A percentile compares a stretch with the other conserved stretches of the same genome.
phyloP scores from a whole-genome alignment of 2,113 vertebrate genomes.

The Arizona elegans region DNA sequence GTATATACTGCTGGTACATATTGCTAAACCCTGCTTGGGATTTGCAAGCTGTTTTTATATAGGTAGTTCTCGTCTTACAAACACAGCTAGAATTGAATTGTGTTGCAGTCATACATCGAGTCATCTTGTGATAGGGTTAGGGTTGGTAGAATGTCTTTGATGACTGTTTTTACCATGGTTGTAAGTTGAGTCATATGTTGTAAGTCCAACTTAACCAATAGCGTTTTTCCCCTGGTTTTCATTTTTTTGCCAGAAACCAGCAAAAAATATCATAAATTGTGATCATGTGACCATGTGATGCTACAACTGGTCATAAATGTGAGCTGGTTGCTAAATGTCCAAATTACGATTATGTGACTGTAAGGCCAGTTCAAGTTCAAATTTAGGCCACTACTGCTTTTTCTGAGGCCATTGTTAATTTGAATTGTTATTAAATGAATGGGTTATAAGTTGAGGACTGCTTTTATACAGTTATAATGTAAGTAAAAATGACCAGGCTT shows the following conservation, averaged over 20 bases:
- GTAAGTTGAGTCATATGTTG: no score
- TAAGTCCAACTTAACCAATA: no score
- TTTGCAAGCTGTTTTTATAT: background rate
- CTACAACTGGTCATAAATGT: background rate
- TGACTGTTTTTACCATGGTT: no score
- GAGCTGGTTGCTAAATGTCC: no score
- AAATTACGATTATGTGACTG: background rate
- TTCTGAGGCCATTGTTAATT: background rate
- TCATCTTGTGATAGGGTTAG: background rate
- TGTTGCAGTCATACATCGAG: background rate
- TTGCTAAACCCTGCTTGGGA: background rate
- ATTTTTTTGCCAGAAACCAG: no score
- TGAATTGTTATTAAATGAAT: background rate
- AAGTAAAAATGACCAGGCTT: background rate
- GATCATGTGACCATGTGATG: no score
- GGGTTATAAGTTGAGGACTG: background rate
- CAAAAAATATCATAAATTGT: no score
- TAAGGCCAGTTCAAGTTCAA: background rate
- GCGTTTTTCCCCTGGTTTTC: no score
- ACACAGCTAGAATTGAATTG: background rate
- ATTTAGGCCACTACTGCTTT: background rate
- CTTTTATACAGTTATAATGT: background rate
- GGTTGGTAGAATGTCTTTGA: background rate
- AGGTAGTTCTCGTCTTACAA: background rate
- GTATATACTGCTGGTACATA: background rate